These are phyloP conservation scores for Phasianus colchicus DNA, from an alignment of 2,113 vertebrate species.

Conservation along the genomic window DNA sequence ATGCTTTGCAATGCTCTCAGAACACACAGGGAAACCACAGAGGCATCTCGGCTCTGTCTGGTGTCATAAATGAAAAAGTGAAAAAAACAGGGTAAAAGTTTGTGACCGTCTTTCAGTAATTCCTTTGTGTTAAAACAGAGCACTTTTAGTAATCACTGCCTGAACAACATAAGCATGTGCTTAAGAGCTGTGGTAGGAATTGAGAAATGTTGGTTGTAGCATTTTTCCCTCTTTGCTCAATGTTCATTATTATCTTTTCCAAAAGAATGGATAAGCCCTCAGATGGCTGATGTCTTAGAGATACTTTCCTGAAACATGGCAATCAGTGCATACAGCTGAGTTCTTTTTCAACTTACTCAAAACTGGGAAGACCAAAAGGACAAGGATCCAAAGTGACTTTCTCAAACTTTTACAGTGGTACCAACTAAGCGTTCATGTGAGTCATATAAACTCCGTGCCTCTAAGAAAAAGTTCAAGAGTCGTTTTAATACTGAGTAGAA, in stretches of 20 bases:
- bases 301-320: neutral
- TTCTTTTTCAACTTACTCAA: neutral
- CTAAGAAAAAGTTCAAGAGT: neutral
- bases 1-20: neutral
- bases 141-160: neutral
- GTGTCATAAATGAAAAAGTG: neutral
- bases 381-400: neutral
- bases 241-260: neutral
- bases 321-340: neutral
- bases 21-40: neutral
- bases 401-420: neutral
- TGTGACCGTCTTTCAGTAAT: neutral
- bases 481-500: constrained; percentile 12
- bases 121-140: neutral
- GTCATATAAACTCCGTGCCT: neutral
- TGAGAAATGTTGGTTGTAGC: neutral
- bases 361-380: neutral
- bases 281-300: neutral
- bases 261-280: neutral
- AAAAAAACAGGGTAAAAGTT: neutral
- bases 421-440: neutral
- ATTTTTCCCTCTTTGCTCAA: neutral
- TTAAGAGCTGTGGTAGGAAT: neutral
- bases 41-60: neutral
- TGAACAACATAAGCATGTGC: neutral